A percentile compares a stretch with the other conserved stretches of the same genome.
Conservation (phyloP, 1,140 invertebrate genomes). For the Andrena cerasifolii region DNA sequence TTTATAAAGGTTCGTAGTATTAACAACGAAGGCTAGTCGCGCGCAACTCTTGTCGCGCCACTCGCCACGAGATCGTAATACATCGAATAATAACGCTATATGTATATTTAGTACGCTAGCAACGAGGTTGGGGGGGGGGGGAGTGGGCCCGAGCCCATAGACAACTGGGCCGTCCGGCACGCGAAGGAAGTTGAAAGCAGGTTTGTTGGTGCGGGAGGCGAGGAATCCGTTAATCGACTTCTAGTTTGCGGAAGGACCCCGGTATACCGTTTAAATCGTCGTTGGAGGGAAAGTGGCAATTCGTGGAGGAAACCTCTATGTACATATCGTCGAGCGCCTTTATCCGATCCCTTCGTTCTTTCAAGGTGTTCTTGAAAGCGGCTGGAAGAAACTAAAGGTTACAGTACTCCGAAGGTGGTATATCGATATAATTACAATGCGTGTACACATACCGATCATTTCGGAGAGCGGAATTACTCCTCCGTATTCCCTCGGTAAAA, state of each 20-base stretch:
- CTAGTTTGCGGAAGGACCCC: constrained; percentile 91
- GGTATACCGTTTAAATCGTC: constrained; percentile 87
- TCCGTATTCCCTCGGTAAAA: constrained; percentile 93
- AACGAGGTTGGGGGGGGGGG: no score
- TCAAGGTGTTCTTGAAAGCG: constrained; percentile 86
- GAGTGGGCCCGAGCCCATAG: no score
- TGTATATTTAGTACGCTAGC: constrained; percentile 9
- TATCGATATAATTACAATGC: no score
- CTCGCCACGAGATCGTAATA: constrained; percentile 6
- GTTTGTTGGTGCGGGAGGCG: not conserved
- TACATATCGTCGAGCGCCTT: constrained; percentile 91
- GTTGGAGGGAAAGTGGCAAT: constrained; percentile 83
- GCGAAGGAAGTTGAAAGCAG: not conserved
- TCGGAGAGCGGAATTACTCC: constrained; percentile 89
- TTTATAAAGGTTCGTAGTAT: not conserved
- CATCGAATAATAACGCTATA: constrained; percentile 7
- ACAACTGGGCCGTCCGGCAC: not conserved
- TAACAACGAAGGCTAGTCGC: not conserved
- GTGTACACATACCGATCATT: constrained; percentile 87
- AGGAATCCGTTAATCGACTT: constrained; percentile 86
- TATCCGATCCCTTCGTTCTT: constrained; percentile 85
- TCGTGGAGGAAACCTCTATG: constrained; percentile 86
- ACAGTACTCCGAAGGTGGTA: no score
- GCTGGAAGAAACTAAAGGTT: constrained; percentile 76
- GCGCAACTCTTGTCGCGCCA: not conserved